Conservation (phyloP, 2,888 invertebrate genomes). For the Ligdia adustata region DNA sequence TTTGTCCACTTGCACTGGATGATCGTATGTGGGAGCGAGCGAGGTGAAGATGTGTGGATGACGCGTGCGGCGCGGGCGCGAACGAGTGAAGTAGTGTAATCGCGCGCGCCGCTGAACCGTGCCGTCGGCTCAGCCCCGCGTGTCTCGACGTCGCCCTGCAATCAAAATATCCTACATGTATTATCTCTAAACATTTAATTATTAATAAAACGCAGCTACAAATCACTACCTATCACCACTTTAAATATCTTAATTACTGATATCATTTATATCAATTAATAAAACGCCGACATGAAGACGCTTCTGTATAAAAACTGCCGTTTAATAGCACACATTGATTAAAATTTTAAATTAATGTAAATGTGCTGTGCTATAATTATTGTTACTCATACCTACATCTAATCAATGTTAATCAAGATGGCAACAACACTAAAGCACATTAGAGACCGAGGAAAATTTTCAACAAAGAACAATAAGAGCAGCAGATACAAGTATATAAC, state of each 20-base stretch:
- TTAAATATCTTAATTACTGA: constrained; percentile 4
- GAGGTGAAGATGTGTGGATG: constrained; percentile 66
- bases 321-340: constrained; percentile 1
- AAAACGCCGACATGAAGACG: neutral
- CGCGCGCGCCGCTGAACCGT: constrained; percentile 60
- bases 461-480: too few relatives aligned
- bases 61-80: constrained; percentile 78
- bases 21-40: constrained; percentile 46
- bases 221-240: neutral
- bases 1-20: constrained; percentile 54
- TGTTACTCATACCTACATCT: too few relatives aligned
- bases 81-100: constrained; percentile 67
- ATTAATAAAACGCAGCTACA: neutral
- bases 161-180: constrained; percentile 40
- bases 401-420: too few relatives aligned
- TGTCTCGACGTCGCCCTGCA: constrained; percentile 76
- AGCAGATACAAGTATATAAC: too few relatives aligned
- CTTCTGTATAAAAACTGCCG: neutral
- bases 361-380: too few relatives aligned
- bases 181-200: constrained; percentile 2
- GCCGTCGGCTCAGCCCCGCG: constrained; percentile 72
- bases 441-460: constrained; percentile 7
- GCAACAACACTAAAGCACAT: too few relatives aligned
- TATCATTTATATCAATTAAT: neutral
- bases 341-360: constrained; percentile 14